Base-by-base conservation (phyloP, 2,113 vertebrate genomes). In the Microcebus tavaratra region DNA sequence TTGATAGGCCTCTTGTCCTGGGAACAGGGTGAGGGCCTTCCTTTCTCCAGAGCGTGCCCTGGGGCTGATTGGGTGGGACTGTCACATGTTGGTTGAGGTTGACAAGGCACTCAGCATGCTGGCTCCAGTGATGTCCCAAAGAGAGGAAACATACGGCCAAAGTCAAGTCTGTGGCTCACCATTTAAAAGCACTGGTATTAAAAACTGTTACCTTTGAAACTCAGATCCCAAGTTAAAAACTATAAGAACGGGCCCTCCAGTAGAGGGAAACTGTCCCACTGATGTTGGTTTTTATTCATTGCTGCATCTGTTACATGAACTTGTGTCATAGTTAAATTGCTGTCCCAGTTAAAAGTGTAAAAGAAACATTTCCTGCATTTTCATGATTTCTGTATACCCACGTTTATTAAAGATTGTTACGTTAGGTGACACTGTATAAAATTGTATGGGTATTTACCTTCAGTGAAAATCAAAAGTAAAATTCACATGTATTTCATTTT, bases 371-470 rank as follows among this genome's bases (percentile, higher is more conserved):
- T 93, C 88, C 98, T 98, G 97, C 98, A 88, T 98, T 97, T 94
- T 96, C 95, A 79, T 97, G 97, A 96, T 96, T 98, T 98, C 98
- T 98, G 98, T 98, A 97, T 97, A 82, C 97, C 97, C 97, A 89
- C 96, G 94, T 98, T 98, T 98, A 92, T 97, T 97, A 97, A 97
- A 97, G 98, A 96, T 89, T 95, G 97, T 97, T 96, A 92, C 96
- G 88, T 98, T 98, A 98, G 97, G 98, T 96, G 96, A 98, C 97
- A 95, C 92, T 98, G 98, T 98, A 97, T 97, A 97, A 98, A 98
- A 97, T 84, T 98, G 98, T 98, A 96, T 96, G 98, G 97, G 72
- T 97, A 34, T 91, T 95, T 80, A 95, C 97, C 93, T 98, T 98
- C 97, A 98, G 97, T 98, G 98, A 91, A 98, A 98, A 98, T 97